These are phyloP conservation scores for Mustela erminea DNA, from an alignment of 2,797 vertebrate genomes.

Conservation along the genomic window DNA sequence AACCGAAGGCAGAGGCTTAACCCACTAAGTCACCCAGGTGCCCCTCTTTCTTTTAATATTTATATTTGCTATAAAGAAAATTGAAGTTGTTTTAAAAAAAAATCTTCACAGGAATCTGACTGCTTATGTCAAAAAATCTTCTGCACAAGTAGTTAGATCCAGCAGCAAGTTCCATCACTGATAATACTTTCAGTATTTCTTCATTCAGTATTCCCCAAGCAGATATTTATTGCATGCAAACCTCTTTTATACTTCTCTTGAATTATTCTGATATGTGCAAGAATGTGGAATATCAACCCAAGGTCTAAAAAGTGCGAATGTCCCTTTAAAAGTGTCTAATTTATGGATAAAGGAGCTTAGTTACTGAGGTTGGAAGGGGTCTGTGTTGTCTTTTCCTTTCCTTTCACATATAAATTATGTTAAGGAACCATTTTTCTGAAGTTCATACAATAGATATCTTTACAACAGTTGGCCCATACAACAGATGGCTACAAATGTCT, in stretches of 20 bases:
- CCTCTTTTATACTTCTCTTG: not conserved
- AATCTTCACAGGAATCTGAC: constrained; percentile 1
- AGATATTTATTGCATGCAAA: not conserved
- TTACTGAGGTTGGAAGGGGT: not conserved
- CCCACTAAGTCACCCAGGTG: too few relatives aligned
- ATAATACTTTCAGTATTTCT: not conserved
- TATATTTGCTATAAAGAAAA: constrained; percentile 49
- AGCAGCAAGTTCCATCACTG: not conserved
- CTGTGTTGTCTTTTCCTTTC: not conserved
- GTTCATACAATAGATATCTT: not conserved
- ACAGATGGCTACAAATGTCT: not conserved
- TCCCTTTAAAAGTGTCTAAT: constrained; percentile 9
- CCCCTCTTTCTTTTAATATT: constrained; percentile 25
- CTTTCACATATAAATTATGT: not conserved
- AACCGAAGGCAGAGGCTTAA: too few relatives aligned
- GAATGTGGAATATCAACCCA: not conserved
- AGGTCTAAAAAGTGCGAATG: not conserved
- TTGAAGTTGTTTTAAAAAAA: not conserved
- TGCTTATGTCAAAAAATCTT: constrained; percentile 9
- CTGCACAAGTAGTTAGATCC: not conserved
- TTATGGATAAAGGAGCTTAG: not conserved
- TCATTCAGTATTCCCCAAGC: not conserved
- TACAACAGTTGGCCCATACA: not conserved
- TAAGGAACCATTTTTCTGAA: not conserved
- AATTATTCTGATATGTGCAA: not conserved